phyloP scores from a whole-genome alignment of 2,113 vertebrate genomes.

The Grus americana region DNA sequence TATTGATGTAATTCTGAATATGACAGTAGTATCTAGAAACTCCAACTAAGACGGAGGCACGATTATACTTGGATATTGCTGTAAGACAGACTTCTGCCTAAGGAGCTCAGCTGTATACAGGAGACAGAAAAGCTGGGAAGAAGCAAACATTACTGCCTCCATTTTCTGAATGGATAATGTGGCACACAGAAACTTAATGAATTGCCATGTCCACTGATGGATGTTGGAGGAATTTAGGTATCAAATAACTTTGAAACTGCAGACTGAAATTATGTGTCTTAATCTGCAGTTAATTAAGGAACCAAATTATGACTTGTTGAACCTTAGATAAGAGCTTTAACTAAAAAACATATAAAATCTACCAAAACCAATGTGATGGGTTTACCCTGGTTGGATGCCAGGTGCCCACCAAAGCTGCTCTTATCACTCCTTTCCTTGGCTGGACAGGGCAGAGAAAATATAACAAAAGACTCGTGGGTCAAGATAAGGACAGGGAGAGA shows the following conservation, averaged over 20 bases:
- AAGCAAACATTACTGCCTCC: background rate
- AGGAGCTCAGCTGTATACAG: background rate
- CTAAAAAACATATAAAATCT: background rate
- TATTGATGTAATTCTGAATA: background rate
- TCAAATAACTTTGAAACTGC: background rate
- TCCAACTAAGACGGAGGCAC: background rate
- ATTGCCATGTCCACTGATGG: background rate
- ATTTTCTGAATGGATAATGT: background rate
- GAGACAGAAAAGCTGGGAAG: background rate
- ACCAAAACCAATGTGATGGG: background rate
- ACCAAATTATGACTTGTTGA: background rate
- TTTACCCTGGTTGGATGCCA: too few relatives aligned
- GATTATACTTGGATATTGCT: background rate
- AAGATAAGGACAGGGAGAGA: too few relatives aligned
- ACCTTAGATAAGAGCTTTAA: background rate
- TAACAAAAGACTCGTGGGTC: too few relatives aligned
- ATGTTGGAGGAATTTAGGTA: background rate
- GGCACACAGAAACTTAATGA: background rate
- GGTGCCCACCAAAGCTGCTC: too few relatives aligned
- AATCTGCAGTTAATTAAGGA: background rate
- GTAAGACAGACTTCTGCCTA: background rate
- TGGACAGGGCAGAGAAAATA: too few relatives aligned
- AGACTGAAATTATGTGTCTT: background rate
- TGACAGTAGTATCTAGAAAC: background rate
- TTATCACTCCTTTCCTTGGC: too few relatives aligned